These are phyloP conservation scores for Anser brachyrhynchus DNA, from an alignment of 2,113 vertebrate species.

Conservation along the genomic window DNA sequence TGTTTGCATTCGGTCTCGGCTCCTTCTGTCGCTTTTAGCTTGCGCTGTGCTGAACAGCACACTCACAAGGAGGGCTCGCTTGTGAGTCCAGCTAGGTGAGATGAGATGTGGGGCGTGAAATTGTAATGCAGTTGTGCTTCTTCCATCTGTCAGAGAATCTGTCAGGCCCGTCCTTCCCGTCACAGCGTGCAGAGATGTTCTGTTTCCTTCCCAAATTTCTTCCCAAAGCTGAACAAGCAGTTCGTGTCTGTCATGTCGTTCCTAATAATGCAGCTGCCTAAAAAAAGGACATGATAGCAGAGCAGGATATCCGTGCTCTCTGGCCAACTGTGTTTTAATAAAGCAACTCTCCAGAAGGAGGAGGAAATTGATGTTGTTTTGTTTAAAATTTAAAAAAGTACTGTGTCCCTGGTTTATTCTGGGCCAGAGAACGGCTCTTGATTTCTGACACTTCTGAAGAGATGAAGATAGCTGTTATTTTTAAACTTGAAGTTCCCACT, in stretches of 20 bases:
- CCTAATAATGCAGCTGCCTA: slow-evolving; percentile 2
- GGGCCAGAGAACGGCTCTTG: neutral
- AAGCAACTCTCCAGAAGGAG: neutral
- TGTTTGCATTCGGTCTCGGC: neutral
- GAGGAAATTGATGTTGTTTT: neutral
- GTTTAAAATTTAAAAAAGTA: neutral
- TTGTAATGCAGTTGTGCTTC: neutral
- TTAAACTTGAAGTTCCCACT: slow-evolving; percentile 50
- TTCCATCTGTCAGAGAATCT: neutral
- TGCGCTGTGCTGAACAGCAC: fast-evolving
- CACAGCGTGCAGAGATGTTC: neutral
- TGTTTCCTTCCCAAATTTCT: slow-evolving; percentile 11
- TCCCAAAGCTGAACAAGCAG: slow-evolving; percentile 45
- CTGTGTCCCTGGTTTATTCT: slow-evolving; percentile 13
- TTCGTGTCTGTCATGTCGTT: slow-evolving; percentile 12
- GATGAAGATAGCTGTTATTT: slow-evolving; percentile 45
- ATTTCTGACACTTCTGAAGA: slow-evolving; percentile 11
- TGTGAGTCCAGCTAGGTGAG: neutral
- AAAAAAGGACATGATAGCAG: neutral
- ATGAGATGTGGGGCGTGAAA: neutral
- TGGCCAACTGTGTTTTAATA: neutral
- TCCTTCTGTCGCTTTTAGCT: neutral
- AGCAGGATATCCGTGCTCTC: slow-evolving; percentile 27
- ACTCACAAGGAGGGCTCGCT: neutral
- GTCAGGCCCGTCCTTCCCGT: neutral